phyloP scores from a whole-genome alignment of 2,113 vertebrate species.

The Cnemophilus loriae region DNA sequence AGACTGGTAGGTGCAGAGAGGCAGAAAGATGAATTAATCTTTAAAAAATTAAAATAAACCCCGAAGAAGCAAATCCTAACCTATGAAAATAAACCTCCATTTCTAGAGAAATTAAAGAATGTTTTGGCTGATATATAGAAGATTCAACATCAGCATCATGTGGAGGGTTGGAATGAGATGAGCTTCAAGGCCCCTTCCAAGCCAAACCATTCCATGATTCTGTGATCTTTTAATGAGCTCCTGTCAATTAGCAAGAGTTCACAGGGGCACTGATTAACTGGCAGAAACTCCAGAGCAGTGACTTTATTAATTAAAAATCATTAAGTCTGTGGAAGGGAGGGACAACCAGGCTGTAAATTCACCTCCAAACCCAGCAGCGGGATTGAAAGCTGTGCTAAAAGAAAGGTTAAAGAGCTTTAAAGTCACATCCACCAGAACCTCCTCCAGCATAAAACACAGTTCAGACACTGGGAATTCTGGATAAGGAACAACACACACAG shows the following conservation, averaged over 20 bases:
- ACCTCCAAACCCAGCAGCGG: not conserved
- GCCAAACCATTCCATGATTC: not conserved
- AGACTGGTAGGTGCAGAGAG: conserved; percentile 19
- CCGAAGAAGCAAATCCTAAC: not conserved
- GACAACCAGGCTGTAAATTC: not conserved
- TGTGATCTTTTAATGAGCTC: not conserved
- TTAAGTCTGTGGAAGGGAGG: not conserved
- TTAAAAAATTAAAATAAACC: not conserved
- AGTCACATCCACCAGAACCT: not conserved
- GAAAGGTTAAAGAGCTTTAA: not conserved
- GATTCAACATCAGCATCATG: not conserved
- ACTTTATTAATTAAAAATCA: not conserved
- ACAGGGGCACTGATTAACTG: not conserved
- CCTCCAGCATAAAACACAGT: not conserved
- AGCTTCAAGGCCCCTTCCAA: not conserved
- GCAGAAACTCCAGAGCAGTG: not conserved
- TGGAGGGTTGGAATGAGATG: not conserved
- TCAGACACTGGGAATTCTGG: not conserved
- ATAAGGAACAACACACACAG: accelerated
- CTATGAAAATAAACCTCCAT: conserved; percentile 6
- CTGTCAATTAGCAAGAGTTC: not conserved
- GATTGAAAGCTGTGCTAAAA: not conserved
- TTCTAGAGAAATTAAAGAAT: conserved; percentile 20
- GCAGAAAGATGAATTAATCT: not conserved
- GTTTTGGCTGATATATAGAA: not conserved